Conservation (phyloP, 2,888 invertebrate genomes). For the Agrypnus murinus region DNA sequence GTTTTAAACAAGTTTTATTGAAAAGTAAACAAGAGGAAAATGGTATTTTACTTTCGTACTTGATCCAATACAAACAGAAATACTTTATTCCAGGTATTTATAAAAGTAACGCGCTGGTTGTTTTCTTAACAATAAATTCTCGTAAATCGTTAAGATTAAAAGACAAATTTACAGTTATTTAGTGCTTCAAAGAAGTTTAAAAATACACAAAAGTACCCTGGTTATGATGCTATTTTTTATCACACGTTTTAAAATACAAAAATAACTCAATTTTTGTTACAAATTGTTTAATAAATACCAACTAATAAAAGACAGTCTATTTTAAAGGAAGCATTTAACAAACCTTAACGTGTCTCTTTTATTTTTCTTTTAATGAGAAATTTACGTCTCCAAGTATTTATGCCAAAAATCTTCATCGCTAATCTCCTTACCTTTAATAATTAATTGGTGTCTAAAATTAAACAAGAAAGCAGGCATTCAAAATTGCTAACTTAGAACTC, state of each 20-base stretch:
- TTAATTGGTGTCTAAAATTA: constrained; percentile 49
- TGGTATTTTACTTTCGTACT: too few species aligned
- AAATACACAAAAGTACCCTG: background rate
- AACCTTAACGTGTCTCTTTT: too few species aligned
- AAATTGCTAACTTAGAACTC: constrained; percentile 50
- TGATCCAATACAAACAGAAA: too few species aligned
- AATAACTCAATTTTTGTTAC: too few species aligned
- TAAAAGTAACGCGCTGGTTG: background rate
- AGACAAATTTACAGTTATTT: constrained; percentile 21
- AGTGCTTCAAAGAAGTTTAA: constrained; percentile 7
- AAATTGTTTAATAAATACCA: too few species aligned
- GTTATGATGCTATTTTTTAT: too few species aligned
- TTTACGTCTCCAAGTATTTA: background rate
- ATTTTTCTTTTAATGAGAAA: background rate
- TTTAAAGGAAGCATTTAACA: too few species aligned
- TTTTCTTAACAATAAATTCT: constrained; percentile 31
- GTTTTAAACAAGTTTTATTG: too few species aligned
- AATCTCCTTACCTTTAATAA: constrained; percentile 51
- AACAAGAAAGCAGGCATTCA: constrained; percentile 48
- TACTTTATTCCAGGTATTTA: too few species aligned
- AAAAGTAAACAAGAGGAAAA: too few species aligned
- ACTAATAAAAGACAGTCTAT: too few species aligned
- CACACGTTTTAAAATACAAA: too few species aligned
- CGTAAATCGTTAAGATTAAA: constrained; percentile 11
- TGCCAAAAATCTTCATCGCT: constrained; percentile 41